Percentiles rank a stretch among this genome's conserved stretches.
Conservation (phyloP, 2,113 vertebrate genomes). For the Burhinus oedicnemus region DNA sequence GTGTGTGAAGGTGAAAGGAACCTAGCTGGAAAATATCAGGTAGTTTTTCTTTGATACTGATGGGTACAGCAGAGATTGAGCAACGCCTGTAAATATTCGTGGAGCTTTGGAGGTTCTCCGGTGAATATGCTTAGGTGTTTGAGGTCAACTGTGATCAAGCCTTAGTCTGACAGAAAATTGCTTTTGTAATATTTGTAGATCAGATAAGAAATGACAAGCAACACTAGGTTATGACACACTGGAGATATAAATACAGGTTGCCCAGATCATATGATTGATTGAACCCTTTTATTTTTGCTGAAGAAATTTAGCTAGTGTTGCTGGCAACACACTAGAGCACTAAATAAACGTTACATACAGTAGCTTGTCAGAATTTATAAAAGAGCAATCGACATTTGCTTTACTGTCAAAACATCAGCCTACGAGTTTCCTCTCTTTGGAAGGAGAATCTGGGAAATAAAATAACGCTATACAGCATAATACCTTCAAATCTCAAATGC, state of each 20-base stretch:
- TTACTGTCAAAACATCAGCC: conserved; percentile 73
- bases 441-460: conserved; percentile 41
- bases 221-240: conserved; percentile 57
- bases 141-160: conserved; percentile 67
- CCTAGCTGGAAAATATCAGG: neutral
- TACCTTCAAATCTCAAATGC: conserved; percentile 43
- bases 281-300: conserved; percentile 35
- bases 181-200: conserved; percentile 70
- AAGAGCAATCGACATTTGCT: conserved; percentile 71
- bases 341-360: conserved; percentile 63
- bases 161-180: conserved; percentile 65
- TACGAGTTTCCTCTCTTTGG: conserved; percentile 58
- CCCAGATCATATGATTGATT: conserved; percentile 29
- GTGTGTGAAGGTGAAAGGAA: neutral
- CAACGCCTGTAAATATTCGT: neutral
- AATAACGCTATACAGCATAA: neutral
- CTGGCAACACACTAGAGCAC: conserved; percentile 49
- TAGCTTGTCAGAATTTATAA: conserved; percentile 68
- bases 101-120: conserved; percentile 33
- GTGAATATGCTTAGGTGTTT: conserved; percentile 43
- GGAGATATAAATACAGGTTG: conserved; percentile 41
- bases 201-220: conserved; percentile 76
- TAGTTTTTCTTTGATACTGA: neutral
- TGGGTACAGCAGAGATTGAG: neutral
- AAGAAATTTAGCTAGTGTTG: conserved; percentile 56